Conservation (phyloP, 2,797 vertebrate species). For the Rhabdophis nuchalis region DNA sequence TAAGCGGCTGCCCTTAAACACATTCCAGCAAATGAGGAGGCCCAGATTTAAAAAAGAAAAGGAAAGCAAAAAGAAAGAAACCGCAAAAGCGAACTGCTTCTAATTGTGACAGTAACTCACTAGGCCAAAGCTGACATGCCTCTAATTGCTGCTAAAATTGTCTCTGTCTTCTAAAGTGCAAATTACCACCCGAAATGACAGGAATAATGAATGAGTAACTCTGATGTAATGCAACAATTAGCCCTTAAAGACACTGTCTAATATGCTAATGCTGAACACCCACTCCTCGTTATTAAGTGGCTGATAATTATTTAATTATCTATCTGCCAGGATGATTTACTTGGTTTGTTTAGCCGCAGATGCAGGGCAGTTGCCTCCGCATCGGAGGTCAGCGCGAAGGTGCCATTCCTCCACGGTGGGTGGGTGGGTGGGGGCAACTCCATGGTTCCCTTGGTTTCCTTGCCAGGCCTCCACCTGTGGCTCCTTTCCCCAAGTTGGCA, state of each 20-base stretch:
- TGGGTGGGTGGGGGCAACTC: neutral
- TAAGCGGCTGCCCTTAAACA: conserved; percentile 68
- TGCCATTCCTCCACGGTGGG: conserved; percentile 1
- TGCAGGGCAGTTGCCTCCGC: conserved; percentile 64
- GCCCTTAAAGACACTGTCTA: conserved; percentile 83
- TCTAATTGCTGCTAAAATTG: conserved; percentile 86
- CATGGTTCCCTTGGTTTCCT: neutral
- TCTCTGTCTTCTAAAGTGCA: conserved; percentile 83
- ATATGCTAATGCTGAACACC: conserved; percentile 81
- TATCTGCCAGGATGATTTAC: conserved; percentile 84
- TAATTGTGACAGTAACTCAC: conserved; percentile 83
- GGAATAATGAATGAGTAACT: conserved; percentile 85
- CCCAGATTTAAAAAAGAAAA: conserved; percentile 4
- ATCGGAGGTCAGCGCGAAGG: conserved; percentile 68
- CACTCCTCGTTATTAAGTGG: conserved; percentile 82
- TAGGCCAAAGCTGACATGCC: conserved; percentile 79
- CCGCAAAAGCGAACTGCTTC: conserved; percentile 61
- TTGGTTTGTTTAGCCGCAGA: conserved; percentile 81
- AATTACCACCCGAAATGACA: conserved; percentile 85
- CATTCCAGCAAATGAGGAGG: conserved; percentile 72
- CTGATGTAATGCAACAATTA: conserved; percentile 86
- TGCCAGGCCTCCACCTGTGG: neutral
- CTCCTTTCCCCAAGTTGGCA: conserved; percentile 49
- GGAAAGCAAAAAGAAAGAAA: neutral
- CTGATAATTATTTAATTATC: conserved; percentile 88